Evolutionary conservation across 2,888 invertebrate species (phyloP).

Genomic region (Rhyacophila evoluta): DNA sequence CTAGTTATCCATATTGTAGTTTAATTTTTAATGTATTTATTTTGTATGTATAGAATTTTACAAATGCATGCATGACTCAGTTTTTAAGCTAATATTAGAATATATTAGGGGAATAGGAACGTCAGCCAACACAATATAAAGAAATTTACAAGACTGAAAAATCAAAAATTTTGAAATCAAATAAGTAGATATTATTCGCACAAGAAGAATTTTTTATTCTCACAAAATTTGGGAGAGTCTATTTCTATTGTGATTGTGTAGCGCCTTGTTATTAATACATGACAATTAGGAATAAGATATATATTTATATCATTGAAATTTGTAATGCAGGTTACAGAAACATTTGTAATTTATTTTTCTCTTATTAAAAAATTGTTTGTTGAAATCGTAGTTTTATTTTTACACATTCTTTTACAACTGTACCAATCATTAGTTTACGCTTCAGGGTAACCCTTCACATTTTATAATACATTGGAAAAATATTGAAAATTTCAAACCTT

Average conservation of each 20-base stretch:
- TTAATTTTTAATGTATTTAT: constrained; percentile 48
- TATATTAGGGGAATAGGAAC: constrained; percentile 43
- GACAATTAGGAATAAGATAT: constrained; percentile 68
- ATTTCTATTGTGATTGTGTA: constrained; percentile 23
- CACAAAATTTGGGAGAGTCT: background rate
- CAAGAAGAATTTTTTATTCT: constrained; percentile 33
- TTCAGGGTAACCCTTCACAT: background rate
- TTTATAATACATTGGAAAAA: no score
- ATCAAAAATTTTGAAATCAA: constrained; percentile 42
- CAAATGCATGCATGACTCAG: constrained; percentile 53
- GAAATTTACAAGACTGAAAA: constrained; percentile 54
- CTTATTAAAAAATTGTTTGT: constrained; percentile 73
- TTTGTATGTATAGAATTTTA: constrained; percentile 52
- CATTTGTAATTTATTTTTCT: constrained; percentile 66
- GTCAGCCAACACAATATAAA: constrained; percentile 46
- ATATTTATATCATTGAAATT: constrained; percentile 59
- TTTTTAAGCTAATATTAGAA: constrained; percentile 49
- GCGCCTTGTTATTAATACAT: constrained; percentile 71
- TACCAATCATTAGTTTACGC: constrained; percentile 46
- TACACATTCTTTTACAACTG: background rate
- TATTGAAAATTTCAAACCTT: no score
- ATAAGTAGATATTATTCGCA: constrained; percentile 47
- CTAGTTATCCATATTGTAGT: constrained; percentile 46
- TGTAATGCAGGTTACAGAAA: constrained; percentile 46
- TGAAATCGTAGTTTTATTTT: constrained; percentile 62